Base-by-base conservation (phyloP, 2,113 vertebrate species). In the Pedetes capensis region DNA sequence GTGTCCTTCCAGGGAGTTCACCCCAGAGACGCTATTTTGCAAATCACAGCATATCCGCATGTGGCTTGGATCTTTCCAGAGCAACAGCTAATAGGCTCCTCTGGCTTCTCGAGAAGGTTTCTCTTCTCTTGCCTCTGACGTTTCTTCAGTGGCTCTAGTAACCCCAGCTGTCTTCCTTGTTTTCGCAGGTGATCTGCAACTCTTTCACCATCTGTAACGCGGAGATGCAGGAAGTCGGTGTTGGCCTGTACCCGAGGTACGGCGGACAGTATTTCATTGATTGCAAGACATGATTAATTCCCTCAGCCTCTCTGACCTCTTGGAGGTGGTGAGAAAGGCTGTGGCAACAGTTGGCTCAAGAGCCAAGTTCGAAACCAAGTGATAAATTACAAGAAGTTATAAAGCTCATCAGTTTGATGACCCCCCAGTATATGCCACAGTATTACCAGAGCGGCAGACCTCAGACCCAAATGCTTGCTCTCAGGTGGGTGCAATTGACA, bases 211-310 rank as follows among this genome's bases (percentile, higher is more conserved):
- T 99, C 98, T 99, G 99, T 97, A 99, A 99, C n/a, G 99, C 98
- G 32, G 99, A 99, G 98, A 99, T 99, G 98, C 99, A 99, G 97
- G 99, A 99, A 98, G 98, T 99, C 94, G 99, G 99, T 96, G 99
- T 99, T 95, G 99, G 99, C 92, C 98, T 99, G 1, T 99, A 99
- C 98, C 99, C 99, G 95, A 99, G 99, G 99, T 99, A 99, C 74
- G 96, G 90, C 80, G 92, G 93, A 98, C 74, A 89, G 93, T 96
- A 57, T 94, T 97, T 97, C 96, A 98, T 98, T 97, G 93, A 97
- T 75, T 95, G 53, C 53, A 86, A 97, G 97, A 96, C 88, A 80
- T 61, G 66, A 0, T 91, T 75, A 37, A 49, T 69, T 80, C n/a
- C 68, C n/a, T n/a, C 69, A 66, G 25, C 44, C 39, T 64, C 59